Percentiles rank a stretch among this genome's conserved stretches.
phyloP scores from a whole-genome alignment of 2,113 vertebrate species.

The Hydropotes inermis region DNA sequence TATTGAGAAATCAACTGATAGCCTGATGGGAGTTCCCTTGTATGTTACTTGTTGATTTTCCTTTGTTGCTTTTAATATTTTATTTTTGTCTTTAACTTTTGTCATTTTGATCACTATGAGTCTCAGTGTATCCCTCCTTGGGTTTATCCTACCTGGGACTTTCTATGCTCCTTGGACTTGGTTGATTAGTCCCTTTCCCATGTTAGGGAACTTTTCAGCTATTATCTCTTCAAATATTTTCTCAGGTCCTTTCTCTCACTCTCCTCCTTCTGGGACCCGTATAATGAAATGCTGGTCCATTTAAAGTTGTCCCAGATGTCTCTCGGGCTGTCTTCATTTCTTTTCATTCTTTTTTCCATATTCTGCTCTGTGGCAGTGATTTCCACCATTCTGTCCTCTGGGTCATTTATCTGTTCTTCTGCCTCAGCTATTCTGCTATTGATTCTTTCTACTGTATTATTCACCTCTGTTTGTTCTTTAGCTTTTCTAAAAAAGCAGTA shows the following conservation, averaged over 20 bases:
- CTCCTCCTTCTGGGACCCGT: not conserved
- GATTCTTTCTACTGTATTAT: not conserved
- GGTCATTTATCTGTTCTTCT: not conserved
- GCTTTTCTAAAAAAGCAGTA: not conserved
- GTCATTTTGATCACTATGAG: not conserved
- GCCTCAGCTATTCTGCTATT: fast-evolving
- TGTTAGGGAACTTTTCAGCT: not conserved
- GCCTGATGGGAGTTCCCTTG: not conserved
- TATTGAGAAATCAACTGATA: not conserved
- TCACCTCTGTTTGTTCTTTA: not conserved
- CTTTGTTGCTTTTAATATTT: not conserved
- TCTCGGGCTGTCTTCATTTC: not conserved
- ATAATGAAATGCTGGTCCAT: not conserved
- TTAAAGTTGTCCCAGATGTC: not conserved
- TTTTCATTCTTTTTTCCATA: not conserved
- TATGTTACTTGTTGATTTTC: not conserved
- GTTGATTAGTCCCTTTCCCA: not conserved
- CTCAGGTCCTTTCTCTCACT: not conserved
- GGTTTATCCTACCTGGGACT: not conserved
- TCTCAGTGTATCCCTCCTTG: not conserved
- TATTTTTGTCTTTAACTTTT: not conserved
- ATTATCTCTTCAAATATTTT: not conserved
- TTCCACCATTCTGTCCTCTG: not conserved
- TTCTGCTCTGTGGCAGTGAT: not conserved
- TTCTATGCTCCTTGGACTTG: not conserved